Conservation (phyloP, 2,113 vertebrate genomes). For the Brachyistius frenatus region DNA sequence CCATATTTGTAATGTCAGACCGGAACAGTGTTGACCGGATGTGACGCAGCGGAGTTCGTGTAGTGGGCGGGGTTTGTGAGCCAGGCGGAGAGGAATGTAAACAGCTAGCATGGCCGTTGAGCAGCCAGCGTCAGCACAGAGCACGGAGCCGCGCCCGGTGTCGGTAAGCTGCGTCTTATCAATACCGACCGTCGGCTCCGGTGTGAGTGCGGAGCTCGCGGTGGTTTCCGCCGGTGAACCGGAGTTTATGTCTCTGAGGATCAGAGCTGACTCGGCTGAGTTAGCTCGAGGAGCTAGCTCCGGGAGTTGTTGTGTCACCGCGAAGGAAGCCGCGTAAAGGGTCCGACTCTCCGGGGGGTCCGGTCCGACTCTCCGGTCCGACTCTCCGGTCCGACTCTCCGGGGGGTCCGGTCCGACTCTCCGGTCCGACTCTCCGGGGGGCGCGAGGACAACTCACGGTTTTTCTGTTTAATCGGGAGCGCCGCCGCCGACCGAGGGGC, state of each 20-base stretch:
- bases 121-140: background rate
- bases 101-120: constrained; percentile 59
- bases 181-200: no score
- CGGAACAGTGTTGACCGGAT: constrained; percentile 6
- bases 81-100: constrained; percentile 49
- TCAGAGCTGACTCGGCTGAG: constrained; percentile 8
- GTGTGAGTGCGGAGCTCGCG: background rate
- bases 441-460: no score
- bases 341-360: no score
- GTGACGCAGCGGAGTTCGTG: background rate
- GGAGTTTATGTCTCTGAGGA: background rate
- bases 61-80: constrained; percentile 41
- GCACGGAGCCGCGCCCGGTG: background rate
- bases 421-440: no score
- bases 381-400: no score
- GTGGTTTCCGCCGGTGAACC: background rate
- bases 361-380: no score
- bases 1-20: no score
- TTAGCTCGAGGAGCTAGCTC: constrained; percentile 33
- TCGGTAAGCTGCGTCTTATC: background rate
- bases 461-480: no score
- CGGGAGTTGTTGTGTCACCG: constrained; percentile 20
- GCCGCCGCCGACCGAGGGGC: background rate
- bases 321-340: constrained; percentile 16
- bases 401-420: no score